A percentile compares a stretch with the other conserved stretches of the same genome.
Conservation (phyloP, 2,888 invertebrate species). For the Dasysyrphus albostriatus region DNA sequence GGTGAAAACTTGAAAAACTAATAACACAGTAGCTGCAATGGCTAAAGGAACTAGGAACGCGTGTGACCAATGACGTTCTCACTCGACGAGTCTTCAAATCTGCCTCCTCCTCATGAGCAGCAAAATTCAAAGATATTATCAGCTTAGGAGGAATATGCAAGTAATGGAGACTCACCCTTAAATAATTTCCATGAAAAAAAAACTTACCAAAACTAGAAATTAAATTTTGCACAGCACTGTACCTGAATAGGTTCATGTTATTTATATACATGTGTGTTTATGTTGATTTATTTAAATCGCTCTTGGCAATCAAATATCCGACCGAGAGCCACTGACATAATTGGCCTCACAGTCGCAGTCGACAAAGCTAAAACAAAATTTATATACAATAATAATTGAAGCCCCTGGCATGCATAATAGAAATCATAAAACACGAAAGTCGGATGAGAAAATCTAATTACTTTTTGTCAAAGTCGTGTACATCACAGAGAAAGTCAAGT, state of each 20-base stretch:
- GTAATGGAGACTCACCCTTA: too few relatives aligned
- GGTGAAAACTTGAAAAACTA: too few relatives aligned
- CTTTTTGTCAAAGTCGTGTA: conserved; percentile 54
- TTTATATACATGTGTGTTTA: conserved; percentile 15
- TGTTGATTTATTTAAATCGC: conserved; percentile 61
- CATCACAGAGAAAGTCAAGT: conserved; percentile 6
- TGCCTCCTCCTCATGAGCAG: too few relatives aligned
- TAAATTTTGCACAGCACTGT: not conserved
- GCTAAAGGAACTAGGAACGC: too few relatives aligned
- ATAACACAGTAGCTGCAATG: too few relatives aligned
- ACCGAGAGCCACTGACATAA: conserved; percentile 49
- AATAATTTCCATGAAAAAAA: too few relatives aligned
- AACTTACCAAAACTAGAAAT: not conserved
- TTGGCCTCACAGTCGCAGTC: conserved; percentile 26
- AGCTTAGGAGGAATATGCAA: too few relatives aligned
- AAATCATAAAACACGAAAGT: conserved; percentile 45
- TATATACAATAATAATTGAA: conserved; percentile 27
- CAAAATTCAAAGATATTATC: too few relatives aligned
- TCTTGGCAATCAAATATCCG: conserved; percentile 60
- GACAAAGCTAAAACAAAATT: conserved; percentile 20
- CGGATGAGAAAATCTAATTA: conserved; percentile 66
- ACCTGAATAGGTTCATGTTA: not conserved
- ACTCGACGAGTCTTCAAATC: too few relatives aligned
- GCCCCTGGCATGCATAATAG: conserved; percentile 17
- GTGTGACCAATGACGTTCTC: too few relatives aligned